These are phyloP conservation scores for Meda fulgida DNA, from an alignment of 2,797 vertebrate genomes.

Conservation along the genomic window DNA sequence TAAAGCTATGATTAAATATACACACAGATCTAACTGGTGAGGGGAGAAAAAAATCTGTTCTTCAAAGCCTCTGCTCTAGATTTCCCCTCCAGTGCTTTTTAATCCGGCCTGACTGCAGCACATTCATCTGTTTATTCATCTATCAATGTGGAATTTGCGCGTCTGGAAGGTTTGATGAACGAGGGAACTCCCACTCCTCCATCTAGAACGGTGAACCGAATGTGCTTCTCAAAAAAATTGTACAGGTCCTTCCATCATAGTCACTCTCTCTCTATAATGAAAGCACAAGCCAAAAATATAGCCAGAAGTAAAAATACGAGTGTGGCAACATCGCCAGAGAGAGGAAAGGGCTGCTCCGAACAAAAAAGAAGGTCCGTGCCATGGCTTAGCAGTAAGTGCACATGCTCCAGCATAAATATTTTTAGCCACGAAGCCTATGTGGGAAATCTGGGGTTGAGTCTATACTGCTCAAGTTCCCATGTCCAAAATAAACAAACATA, in stretches of 20 bases:
- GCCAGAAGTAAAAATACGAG: conserved; percentile 21
- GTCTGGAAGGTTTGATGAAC: conserved; percentile 34
- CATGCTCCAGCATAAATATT: conserved; percentile 2
- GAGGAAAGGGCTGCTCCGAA: background rate
- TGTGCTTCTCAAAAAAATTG: conserved; percentile 19
- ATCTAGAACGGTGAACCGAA: conserved; percentile 28
- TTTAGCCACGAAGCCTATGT: background rate
- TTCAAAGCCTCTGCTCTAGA: conserved; percentile 47
- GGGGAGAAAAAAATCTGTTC: conserved; percentile 32
- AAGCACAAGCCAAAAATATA: conserved; percentile 11
- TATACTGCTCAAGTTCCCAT: background rate
- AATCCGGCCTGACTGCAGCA: conserved; percentile 42
- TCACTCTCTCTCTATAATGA: conserved; percentile 25
- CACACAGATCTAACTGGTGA: conserved; percentile 50
- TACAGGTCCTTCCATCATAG: conserved; percentile 15
- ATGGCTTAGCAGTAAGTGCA: background rate
- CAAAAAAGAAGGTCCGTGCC: background rate
- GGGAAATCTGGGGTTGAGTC: background rate
- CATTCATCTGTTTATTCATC: conserved; percentile 49
- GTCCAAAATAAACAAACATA: too few relatives aligned
- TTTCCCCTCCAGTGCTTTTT: conserved; percentile 56
- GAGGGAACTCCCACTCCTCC: conserved; percentile 8
- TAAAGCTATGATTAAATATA: conserved; percentile 61
- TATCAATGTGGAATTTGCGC: conserved; percentile 46
- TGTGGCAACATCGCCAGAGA: conserved; percentile 7